Evolutionary conservation across 64 coral and sea anemone species (phyloP).

Genomic region (Stichodactyla helianthus): DNA sequence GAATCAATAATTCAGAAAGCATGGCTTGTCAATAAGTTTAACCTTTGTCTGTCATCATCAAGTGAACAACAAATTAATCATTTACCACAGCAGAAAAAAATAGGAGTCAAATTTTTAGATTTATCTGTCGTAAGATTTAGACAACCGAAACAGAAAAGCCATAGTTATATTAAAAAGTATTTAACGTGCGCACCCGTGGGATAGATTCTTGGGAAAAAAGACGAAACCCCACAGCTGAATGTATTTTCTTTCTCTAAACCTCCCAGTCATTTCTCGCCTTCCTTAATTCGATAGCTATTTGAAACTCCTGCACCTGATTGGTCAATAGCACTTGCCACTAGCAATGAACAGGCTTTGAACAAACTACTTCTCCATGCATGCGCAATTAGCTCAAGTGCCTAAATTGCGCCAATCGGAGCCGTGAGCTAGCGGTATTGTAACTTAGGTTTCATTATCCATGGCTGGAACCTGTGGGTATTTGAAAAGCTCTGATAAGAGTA

Average conservation of each 20-base stretch:
- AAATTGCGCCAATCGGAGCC: constrained; percentile 45
- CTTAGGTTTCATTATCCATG: constrained; percentile 55
- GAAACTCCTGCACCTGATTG: constrained; percentile 48
- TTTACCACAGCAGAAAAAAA: background rate
- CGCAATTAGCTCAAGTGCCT: constrained; percentile 59
- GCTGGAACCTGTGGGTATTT: constrained; percentile 76
- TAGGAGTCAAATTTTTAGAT: background rate
- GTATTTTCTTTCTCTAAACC: background rate
- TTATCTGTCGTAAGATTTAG: background rate
- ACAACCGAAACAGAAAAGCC: background rate
- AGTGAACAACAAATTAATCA: constrained; percentile 21
- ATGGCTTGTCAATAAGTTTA: constrained; percentile 24
- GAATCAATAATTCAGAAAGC: constrained; percentile 32
- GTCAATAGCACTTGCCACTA: constrained; percentile 55
- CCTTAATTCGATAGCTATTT: constrained; percentile 75
- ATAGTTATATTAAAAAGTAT: background rate
- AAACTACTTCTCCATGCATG: constrained; percentile 86
- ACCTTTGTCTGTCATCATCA: constrained; percentile 20
- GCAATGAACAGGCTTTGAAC: constrained; percentile 68
- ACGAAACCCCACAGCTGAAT: background rate
- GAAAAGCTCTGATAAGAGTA: constrained; percentile 62
- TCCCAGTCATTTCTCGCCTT: constrained; percentile 11
- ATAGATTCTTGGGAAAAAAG: background rate
- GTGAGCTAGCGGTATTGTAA: constrained; percentile 55
- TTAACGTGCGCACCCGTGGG: constrained; percentile 14